Conservation (phyloP, 2,797 vertebrate genomes). For the Antrozous pallidus region DNA sequence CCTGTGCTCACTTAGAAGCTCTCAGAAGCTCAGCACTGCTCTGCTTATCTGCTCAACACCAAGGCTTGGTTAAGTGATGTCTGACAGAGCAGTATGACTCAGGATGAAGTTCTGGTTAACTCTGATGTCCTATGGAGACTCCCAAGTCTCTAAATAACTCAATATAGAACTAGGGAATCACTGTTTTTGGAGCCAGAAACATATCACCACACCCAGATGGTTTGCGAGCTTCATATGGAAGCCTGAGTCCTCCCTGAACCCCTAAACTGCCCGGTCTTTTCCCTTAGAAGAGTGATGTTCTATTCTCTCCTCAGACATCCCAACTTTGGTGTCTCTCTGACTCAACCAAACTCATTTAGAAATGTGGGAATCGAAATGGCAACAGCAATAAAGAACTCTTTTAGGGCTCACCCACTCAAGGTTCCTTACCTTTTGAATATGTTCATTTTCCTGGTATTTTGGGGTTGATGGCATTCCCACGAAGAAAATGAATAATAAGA, state of each 20-base stretch:
- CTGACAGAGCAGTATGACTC: neutral
- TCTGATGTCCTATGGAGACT: neutral
- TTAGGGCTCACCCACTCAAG: neutral
- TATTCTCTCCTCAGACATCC: neutral
- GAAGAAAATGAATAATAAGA: neutral
- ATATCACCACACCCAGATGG: neutral
- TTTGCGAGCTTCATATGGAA: neutral
- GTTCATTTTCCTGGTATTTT: neutral
- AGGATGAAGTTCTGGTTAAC: neutral
- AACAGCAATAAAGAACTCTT: neutral
- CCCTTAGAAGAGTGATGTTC: neutral
- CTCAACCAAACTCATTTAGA: neutral
- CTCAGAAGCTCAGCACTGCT: neutral
- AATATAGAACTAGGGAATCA: neutral
- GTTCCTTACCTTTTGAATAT: neutral
- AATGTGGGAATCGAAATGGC: neutral
- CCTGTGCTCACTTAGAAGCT: neutral
- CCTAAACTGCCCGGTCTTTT: neutral
- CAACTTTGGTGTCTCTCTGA: neutral
- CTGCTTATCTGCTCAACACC: too few relatives aligned
- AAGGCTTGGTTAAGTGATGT: neutral
- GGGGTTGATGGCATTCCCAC: neutral
- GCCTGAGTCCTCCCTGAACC: neutral
- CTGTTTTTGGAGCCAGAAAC: neutral
- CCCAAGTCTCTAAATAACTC: neutral